A percentile compares a stretch with the other conserved stretches of the same genome.
Evolutionary conservation across 2,113 vertebrate species (phyloP).

Genomic region (Blennius ocellaris): DNA sequence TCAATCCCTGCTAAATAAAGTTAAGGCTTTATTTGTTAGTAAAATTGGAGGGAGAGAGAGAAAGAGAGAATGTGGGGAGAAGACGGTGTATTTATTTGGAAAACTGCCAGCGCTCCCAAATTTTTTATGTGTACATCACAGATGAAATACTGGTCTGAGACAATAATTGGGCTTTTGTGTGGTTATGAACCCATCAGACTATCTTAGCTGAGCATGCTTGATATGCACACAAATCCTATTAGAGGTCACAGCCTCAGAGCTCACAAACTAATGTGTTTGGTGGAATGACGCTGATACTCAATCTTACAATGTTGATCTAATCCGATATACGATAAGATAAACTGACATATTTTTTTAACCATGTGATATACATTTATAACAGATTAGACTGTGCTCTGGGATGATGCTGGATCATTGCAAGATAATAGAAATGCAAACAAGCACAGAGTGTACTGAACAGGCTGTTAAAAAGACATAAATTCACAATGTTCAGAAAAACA

Average conservation of each 20-base stretch:
- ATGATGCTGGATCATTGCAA: background rate
- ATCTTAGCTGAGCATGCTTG: conserved; percentile 1
- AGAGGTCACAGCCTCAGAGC: background rate
- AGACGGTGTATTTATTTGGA: conserved; percentile 21
- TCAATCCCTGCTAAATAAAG: conserved; percentile 21
- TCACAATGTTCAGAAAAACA: background rate
- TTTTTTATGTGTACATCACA: conserved; percentile 39
- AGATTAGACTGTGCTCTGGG: background rate
- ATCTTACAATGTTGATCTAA: background rate
- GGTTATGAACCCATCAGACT: background rate
- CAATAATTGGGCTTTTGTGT: conserved; percentile 3
- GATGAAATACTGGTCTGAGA: conserved; percentile 10
- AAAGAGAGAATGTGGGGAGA: conserved; percentile 9
- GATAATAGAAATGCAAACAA: background rate
- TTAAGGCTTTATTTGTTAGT: conserved; percentile 8
- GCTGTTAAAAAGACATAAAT: background rate
- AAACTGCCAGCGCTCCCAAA: conserved; percentile 11
- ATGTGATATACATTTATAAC: background rate
- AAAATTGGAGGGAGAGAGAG: conserved; percentile 12
- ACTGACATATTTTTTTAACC: background rate
- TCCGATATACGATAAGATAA: background rate
- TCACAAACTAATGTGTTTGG: background rate
- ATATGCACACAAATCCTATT: conserved; percentile 16
- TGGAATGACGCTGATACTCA: background rate
- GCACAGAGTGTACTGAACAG: background rate